These are phyloP conservation scores for Bombus difficillimus DNA, from an alignment of 1,140 invertebrate genomes.

Conservation along the genomic window DNA sequence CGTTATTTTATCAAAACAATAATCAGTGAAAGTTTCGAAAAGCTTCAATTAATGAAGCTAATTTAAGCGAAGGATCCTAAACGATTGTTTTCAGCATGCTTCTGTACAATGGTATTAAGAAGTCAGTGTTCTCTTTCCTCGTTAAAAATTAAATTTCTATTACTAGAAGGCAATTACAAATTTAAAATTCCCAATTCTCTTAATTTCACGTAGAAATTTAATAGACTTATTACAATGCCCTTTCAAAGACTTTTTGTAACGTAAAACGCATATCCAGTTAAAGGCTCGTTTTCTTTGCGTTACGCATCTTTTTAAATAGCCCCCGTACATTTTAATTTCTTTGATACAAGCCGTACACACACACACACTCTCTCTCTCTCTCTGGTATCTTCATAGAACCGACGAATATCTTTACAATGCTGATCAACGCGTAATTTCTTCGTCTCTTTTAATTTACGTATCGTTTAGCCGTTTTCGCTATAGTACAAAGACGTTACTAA, in stretches of 20 bases:
- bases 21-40: too few species aligned
- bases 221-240: not conserved
- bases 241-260: not conserved
- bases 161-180: not conserved
- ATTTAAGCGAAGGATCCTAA: not conserved
- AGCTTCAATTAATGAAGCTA: not conserved
- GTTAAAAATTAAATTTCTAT: not conserved
- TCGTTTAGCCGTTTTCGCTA: not conserved
- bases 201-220: not conserved
- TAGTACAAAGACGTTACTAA: too few species aligned
- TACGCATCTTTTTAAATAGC: not conserved
- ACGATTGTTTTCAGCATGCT: not conserved
- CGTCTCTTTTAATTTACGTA: conserved; percentile 40
- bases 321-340: not conserved
- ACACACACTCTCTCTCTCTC: not conserved
- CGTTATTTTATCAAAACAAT: too few species aligned
- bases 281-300: too few species aligned
- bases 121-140: not conserved
- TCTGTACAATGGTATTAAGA: not conserved
- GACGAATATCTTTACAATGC: not conserved
- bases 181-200: not conserved
- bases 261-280: not conserved
- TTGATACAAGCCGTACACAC: not conserved
- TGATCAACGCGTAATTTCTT: not conserved
- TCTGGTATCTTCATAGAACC: not conserved